Percentiles rank a stretch among this genome's conserved stretches.
Conservation (phyloP, 2,888 invertebrate genomes). For the Sipunculus nudus region DNA sequence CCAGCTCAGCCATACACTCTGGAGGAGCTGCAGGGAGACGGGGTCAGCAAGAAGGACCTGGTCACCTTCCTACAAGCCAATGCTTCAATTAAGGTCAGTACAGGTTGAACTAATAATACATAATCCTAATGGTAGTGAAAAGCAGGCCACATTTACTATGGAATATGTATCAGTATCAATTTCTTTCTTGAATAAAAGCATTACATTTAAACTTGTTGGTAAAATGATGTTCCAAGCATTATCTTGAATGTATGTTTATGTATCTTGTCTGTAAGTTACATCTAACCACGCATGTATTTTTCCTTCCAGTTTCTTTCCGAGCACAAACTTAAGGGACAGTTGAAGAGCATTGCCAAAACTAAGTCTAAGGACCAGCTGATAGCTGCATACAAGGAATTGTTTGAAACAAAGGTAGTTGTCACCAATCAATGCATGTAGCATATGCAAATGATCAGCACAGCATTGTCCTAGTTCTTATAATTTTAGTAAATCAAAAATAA, state of each 20-base stretch:
- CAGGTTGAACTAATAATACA: neutral
- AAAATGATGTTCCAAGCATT: no score
- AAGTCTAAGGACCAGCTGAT: slow-evolving; percentile 41
- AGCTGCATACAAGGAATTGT: slow-evolving; percentile 39
- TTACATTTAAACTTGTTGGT: no score
- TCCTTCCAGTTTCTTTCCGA: slow-evolving; percentile 32
- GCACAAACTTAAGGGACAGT: slow-evolving; percentile 41
- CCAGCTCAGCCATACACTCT: slow-evolving; percentile 26
- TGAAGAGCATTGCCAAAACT: slow-evolving; percentile 42
- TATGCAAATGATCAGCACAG: neutral
- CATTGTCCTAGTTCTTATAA: no score
- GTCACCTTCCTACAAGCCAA: slow-evolving; percentile 35
- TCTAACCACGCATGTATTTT: neutral
- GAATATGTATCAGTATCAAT: no score
- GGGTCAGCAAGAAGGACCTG: slow-evolving; percentile 42
- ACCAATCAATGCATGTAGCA: neutral
- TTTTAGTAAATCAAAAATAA: no score
- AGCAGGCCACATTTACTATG: no score
- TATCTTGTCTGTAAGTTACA: no score
- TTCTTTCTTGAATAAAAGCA: no score
- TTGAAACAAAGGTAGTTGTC: slow-evolving; percentile 37
- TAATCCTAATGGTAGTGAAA: no score
- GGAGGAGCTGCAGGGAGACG: slow-evolving; percentile 36
- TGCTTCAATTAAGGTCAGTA: slow-evolving; percentile 32
- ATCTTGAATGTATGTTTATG: no score